Percentiles rank a stretch among this genome's conserved stretches.
Evolutionary conservation across 2,888 invertebrate genomes (phyloP).

Genomic region (Metacarcinus magister): DNA sequence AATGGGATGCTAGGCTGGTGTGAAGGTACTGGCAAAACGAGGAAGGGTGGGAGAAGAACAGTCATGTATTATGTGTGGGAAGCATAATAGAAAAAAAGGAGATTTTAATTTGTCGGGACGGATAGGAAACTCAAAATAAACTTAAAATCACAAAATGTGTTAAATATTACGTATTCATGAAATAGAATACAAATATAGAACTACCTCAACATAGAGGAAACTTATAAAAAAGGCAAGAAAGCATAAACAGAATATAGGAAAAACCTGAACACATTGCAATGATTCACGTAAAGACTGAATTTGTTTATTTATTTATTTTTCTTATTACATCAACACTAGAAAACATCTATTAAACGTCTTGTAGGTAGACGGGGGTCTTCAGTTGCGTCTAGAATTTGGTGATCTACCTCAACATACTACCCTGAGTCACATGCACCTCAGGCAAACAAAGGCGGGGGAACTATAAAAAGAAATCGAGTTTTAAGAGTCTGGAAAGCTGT

Average conservation of each 20-base stretch:
- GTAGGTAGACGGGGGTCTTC: not conserved
- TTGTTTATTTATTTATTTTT: not conserved
- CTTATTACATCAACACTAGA: not conserved
- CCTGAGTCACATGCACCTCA: not conserved
- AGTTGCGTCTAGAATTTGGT: not conserved
- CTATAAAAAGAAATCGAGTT: conserved; percentile 36
- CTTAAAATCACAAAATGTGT: not conserved
- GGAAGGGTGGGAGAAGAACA: not conserved
- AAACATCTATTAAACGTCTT: not conserved
- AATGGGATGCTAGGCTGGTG: not conserved
- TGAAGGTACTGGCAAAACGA: not conserved
- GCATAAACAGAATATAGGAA: not conserved
- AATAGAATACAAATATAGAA: not conserved
- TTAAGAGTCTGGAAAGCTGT: conserved; percentile 3
- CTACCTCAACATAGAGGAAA: not conserved
- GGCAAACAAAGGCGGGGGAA: not conserved
- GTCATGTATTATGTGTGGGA: not conserved
- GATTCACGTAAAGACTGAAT: not conserved
- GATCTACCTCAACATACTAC: not conserved
- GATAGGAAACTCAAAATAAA: not conserved
- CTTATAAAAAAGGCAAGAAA: not conserved
- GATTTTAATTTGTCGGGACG: not conserved
- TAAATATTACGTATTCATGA: not conserved
- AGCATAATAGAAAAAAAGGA: not conserved
- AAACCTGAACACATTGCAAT: not conserved